Evolutionary conservation across 2,113 vertebrate species (phyloP).

Genomic region (Macrotus californicus): DNA sequence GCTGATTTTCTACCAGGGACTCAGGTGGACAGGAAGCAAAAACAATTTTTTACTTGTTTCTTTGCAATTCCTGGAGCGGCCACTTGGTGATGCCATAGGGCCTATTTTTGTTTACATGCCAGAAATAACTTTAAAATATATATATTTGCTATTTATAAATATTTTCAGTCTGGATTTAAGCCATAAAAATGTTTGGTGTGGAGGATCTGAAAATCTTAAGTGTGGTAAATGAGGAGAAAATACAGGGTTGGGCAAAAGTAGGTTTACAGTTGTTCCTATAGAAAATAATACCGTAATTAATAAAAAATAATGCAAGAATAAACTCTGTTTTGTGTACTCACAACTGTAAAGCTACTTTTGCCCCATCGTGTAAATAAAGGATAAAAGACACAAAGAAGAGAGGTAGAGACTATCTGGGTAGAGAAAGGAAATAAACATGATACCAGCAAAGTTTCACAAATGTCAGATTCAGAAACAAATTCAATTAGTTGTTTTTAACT

Average conservation of each 20-base stretch:
- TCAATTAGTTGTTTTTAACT: neutral
- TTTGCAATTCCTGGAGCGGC: conserved; percentile 60
- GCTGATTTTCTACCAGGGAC: neutral
- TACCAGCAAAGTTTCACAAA: neutral
- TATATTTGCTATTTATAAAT: neutral
- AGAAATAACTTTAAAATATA: neutral
- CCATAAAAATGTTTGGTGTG: neutral
- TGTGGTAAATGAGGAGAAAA: neutral
- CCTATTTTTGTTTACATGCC: neutral
- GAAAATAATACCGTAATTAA: neutral
- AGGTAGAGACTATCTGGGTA: neutral
- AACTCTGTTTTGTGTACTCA: neutral
- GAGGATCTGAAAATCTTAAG: neutral
- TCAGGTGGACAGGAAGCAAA: neutral
- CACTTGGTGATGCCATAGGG: conserved; percentile 76
- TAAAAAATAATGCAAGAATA: neutral
- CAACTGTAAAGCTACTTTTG: neutral
- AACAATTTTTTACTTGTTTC: neutral
- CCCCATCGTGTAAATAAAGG: neutral
- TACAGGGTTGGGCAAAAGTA: neutral
- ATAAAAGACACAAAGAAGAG: neutral
- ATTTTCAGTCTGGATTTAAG: neutral
- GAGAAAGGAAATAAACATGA: neutral
- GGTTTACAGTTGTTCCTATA: neutral
- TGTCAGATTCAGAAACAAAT: neutral